phyloP scores from a whole-genome alignment of 2,888 invertebrate species.

The Ferrisia virgata region DNA sequence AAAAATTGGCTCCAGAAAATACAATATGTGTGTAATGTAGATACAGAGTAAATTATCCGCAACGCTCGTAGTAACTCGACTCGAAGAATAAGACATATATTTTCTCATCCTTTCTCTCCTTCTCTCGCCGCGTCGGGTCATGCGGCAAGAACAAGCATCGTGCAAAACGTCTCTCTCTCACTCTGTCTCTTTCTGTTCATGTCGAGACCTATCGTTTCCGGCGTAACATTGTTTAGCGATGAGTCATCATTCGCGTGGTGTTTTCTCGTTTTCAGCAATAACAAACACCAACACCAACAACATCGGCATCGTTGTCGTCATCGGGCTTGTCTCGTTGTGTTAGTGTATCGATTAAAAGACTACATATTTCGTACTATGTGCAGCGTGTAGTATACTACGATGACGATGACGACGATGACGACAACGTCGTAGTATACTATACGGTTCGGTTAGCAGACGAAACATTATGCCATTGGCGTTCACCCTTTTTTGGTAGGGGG shows the following conservation, averaged over 20 bases:
- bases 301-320: no score
- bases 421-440: not conserved
- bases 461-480: not conserved
- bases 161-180: not conserved
- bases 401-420: no score
- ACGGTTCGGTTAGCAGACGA: not conserved
- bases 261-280: not conserved
- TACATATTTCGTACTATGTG: not conserved
- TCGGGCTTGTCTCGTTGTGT: not conserved
- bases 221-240: not conserved
- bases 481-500: not conserved
- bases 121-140: not conserved
- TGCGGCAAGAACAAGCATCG: no score
- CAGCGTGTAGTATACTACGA: not conserved
- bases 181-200: not conserved
- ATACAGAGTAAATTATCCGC: no score
- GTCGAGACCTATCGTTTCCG: constrained; percentile 25
- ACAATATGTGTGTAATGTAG: no score
- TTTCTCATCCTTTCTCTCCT: not conserved
- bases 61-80: no score
- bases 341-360: not conserved
- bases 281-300: not conserved
- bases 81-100: no score
- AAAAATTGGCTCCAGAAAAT: no score
- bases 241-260: constrained; percentile 10